Evolutionary conservation across 2,888 invertebrate species (phyloP), one percentile per base, ranked within the genome.

Genomic region (Papilio gigon): DNA sequence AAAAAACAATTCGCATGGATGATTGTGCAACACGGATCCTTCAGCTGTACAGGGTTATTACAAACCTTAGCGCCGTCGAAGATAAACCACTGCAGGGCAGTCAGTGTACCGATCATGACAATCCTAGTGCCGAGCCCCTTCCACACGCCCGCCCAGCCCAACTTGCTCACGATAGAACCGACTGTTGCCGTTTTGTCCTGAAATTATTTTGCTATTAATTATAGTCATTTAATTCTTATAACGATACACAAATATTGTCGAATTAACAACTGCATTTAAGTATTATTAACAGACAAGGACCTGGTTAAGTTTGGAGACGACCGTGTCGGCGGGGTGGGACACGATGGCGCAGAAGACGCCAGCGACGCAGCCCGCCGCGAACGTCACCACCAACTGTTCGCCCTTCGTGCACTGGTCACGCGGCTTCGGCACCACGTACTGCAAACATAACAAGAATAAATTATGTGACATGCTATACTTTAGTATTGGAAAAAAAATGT

Each of bases 261-360:
- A 35, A 35, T 35, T 35, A n/a, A n/a, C n/a, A n/a, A n/a, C n/a
- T n/a, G n/a, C n/a, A n/a, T n/a, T n/a, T n/a, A n/a, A n/a, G n/a
- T n/a, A n/a, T n/a, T n/a, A n/a, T n/a, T n/a, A n/a, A n/a, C n/a
- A n/a, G n/a, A n/a, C n/a, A 25, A 25, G 12, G 50, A 89, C 97
- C 93, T 98, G 97, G 93, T 99, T 99, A 78, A 99, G 93, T 87
- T 98, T 98, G 71, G 98, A 98, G 20, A 99, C 98, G 72, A 96
- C 96, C 35, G 98, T 98, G 89, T 99, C 99, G 75, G 99, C 99
- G 65, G 99, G 99, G 90, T 99, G 99, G n/a, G 98, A 98, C 3
- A 99, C 99, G 86, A 99, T 95, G 71, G 99, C 99, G 89, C 99
- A 99, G 94, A 99, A 99, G 61, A 99, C 97, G 84, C 99, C 98